These are phyloP conservation scores for Mythimna lalbum DNA, from an alignment of 2,888 invertebrate species.

Conservation along the genomic window DNA sequence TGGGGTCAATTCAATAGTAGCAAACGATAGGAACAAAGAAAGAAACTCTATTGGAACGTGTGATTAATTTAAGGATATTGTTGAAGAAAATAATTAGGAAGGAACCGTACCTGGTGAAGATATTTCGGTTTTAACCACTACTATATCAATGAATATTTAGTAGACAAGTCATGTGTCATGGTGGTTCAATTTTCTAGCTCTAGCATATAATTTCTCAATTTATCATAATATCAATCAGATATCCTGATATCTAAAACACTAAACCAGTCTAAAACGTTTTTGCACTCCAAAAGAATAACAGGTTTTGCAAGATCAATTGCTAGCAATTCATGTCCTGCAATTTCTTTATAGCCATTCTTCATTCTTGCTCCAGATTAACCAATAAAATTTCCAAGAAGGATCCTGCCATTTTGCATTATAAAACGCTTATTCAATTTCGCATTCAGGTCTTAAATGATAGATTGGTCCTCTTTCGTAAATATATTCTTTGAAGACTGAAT, in stretches of 20 bases:
- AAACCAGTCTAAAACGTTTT: background rate
- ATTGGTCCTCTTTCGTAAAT: conserved; percentile 31
- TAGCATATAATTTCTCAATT: background rate
- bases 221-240: too few relatives aligned
- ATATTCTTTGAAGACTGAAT: conserved; percentile 11
- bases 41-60: conserved; percentile 32
- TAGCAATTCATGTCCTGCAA: conserved; percentile 40
- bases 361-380: conserved; percentile 31
- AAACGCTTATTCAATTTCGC: conserved; percentile 56
- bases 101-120: conserved; percentile 26
- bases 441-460: conserved; percentile 52
- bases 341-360: conserved; percentile 36
- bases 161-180: background rate
- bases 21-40: conserved; percentile 35
- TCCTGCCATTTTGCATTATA: conserved; percentile 44
- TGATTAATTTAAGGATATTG: conserved; percentile 58
- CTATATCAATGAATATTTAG: background rate
- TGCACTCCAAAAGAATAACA: background rate
- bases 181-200: background rate
- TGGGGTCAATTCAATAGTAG: conserved; percentile 50
- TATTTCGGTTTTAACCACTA: conserved; percentile 10
- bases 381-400: conserved; percentile 38
- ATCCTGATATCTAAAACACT: background rate
- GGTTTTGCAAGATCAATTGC: conserved; percentile 29
- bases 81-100: conserved; percentile 43